A percentile compares a stretch with the other conserved stretches of the same genome.
Conservation (phyloP, 1,140 invertebrate genomes). For the Neoseiulus cucumeris region DNA sequence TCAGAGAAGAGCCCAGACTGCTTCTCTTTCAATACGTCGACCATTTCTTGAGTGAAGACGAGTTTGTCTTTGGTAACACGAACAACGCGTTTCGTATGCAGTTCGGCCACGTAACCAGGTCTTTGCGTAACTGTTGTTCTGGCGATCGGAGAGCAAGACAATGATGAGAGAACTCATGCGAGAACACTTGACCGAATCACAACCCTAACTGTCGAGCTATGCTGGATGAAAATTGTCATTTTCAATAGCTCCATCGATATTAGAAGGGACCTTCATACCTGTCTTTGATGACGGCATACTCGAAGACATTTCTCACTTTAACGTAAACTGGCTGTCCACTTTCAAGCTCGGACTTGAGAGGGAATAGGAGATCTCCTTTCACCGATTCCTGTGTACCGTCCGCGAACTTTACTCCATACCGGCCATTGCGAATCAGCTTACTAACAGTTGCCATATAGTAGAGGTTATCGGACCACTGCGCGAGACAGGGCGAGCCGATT, state of each 20-base stretch:
- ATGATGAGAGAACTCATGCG: neutral
- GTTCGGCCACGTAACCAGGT: neutral
- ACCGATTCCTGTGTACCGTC: neutral
- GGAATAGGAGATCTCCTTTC: neutral
- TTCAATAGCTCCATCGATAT: no score
- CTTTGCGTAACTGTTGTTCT: neutral
- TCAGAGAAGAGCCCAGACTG: neutral
- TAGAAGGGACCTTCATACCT: neutral
- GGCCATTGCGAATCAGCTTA: neutral
- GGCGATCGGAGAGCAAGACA: neutral
- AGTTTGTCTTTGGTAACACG: neutral
- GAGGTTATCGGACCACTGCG: constrained; percentile 1
- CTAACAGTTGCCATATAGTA: neutral
- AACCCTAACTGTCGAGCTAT: no score
- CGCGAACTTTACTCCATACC: neutral
- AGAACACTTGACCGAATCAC: neutral
- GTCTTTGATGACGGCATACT: constrained; percentile 1
- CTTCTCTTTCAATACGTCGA: neutral
- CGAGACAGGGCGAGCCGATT: neutral
- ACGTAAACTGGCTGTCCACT: neutral
- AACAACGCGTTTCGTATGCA: neutral
- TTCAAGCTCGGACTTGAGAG: neutral
- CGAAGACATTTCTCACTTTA: constrained; percentile 3
- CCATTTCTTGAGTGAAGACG: neutral
- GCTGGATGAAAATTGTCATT: no score